Conservation (phyloP, 1,140 invertebrate species). For the Samia ricini region DNA sequence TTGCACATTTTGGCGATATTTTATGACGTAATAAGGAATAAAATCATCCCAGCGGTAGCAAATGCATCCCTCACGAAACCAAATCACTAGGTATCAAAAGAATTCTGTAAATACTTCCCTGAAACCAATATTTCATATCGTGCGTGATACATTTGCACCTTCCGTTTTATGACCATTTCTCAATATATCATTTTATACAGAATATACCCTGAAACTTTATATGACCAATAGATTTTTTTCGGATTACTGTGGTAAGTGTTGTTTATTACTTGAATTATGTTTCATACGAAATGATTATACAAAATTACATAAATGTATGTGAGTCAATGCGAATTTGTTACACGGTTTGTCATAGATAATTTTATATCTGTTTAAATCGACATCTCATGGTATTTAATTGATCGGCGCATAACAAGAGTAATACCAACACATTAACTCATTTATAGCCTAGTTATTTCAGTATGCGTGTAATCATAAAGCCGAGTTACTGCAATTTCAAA, state of each 20-base stretch:
- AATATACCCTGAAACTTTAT: slow-evolving; percentile 31
- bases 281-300: too few species aligned
- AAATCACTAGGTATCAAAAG: slow-evolving; percentile 13
- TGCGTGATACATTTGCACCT: slow-evolving; percentile 31
- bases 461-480: slow-evolving; percentile 24
- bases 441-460: slow-evolving; percentile 18
- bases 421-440: slow-evolving; percentile 8
- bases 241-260: slow-evolving; percentile 15
- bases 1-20: too few species aligned
- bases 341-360: too few species aligned
- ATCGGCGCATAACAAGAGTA: neutral
- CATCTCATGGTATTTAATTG: neutral
- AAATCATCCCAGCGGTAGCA: too few species aligned
- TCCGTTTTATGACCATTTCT: slow-evolving; percentile 29
- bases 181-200: slow-evolving; percentile 35
- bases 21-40: too few species aligned
- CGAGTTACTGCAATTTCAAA: slow-evolving; percentile 22
- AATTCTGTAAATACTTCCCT: slow-evolving; percentile 5
- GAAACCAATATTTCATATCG: slow-evolving; percentile 1
- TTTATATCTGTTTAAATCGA: neutral
- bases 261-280: slow-evolving; percentile 11
- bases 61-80: too few species aligned
- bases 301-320: neutral
- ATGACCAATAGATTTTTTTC: slow-evolving; percentile 29
- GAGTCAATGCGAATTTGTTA: neutral